phyloP scores from a whole-genome alignment of 30 jellyfish, hydroid and myxozoan genomes.

The Turritopsis rubra region DNA sequence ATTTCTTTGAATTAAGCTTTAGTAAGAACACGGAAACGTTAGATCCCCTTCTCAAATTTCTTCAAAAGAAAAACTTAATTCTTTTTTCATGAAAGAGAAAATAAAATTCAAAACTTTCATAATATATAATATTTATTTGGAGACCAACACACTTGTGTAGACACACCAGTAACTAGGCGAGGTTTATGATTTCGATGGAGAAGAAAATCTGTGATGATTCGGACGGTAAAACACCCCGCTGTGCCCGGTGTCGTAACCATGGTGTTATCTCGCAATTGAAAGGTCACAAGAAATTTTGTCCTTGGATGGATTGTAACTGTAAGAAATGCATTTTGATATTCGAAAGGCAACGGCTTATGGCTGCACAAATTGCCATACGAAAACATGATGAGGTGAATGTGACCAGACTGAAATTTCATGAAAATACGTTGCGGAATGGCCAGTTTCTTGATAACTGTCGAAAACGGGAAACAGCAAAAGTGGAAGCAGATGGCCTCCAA shows the following conservation, averaged over 20 bases:
- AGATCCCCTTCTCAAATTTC: background rate
- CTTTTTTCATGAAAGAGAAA: background rate
- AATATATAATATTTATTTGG: too few relatives aligned
- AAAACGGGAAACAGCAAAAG: background rate
- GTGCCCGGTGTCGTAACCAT: slow-evolving; percentile 80
- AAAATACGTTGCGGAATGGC: background rate
- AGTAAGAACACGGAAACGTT: background rate
- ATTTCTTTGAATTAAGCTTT: background rate
- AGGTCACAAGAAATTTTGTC: slow-evolving; percentile 74
- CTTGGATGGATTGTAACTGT: slow-evolving; percentile 83
- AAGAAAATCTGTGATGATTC: background rate
- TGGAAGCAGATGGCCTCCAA: background rate
- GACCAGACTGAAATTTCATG: slow-evolving; percentile 10
- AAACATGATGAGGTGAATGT: slow-evolving; percentile 61
- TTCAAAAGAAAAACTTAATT: background rate
- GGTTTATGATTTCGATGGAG: background rate
- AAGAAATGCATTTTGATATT: slow-evolving; percentile 58
- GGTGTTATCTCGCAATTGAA: slow-evolving; percentile 73
- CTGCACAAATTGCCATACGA: slow-evolving; percentile 79
- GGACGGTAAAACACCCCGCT: slow-evolving; percentile 74
- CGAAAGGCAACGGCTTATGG: slow-evolving; percentile 82
- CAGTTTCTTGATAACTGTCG: background rate
- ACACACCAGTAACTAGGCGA: too few relatives aligned
- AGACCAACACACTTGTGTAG: background rate
- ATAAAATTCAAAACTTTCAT: background rate